These are phyloP conservation scores for Vidua macroura DNA, from an alignment of 2,113 vertebrate species.

Conservation along the genomic window DNA sequence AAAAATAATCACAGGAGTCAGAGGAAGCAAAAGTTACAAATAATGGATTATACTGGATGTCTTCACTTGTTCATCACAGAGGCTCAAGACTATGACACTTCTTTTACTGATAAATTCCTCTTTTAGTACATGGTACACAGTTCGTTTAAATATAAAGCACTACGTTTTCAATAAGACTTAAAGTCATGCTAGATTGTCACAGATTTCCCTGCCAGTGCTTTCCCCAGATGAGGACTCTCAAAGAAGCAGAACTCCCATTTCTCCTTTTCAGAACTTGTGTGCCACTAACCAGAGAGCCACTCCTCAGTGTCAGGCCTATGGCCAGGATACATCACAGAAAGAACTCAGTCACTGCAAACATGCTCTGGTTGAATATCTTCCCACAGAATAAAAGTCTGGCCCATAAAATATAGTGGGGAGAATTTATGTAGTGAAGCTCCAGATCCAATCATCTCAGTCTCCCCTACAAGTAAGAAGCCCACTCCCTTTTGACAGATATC, in stretches of 20 bases:
- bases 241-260: not conserved
- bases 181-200: not conserved
- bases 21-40: not conserved
- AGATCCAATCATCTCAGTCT: not conserved
- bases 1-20: not conserved
- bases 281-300: not conserved
- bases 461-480: not conserved
- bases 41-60: not conserved
- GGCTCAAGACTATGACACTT: not conserved
- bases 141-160: not conserved
- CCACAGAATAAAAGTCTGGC: not conserved
- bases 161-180: not conserved
- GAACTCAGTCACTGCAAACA: not conserved
- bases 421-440: not conserved
- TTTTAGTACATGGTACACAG: not conserved
- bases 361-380: not conserved
- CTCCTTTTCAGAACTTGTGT: not conserved
- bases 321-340: not conserved
- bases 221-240: not conserved
- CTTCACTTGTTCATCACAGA: not conserved
- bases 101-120: not conserved
- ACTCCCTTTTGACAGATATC: not conserved
- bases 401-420: not conserved
- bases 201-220: not conserved
- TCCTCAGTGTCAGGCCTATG: not conserved